Evolutionary conservation across 2,113 vertebrate genomes (phyloP), one percentile per base, ranked within the genome.

Genomic region (Oxygymnocypris stewartii): DNA sequence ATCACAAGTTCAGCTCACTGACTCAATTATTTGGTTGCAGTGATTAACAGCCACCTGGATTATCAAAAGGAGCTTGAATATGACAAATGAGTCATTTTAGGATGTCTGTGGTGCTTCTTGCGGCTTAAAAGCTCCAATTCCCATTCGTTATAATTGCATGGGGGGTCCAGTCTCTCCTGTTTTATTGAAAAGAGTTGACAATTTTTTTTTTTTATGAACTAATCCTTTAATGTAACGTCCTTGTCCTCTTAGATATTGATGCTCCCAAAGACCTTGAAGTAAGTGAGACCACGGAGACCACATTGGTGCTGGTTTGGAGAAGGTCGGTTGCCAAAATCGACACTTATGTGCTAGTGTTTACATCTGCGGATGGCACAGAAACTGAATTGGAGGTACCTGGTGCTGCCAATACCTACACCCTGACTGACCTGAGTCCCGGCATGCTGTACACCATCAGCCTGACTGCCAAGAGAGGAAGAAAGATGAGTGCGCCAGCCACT

Each of bases 301-400:
- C 95, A 0, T 65, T 99, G 78, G 87, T 93, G 40, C 90, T 99
- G 47, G 91, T 90, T 85, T 99, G 98, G 98, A 96, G 90, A 61
- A 93, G 92, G 3, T 97, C 98, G 0, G 57, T 94, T 87, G 96
- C 98, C 88, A 98, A 97, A 87, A 94, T 98, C 42, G 97, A 99
- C 86, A 93, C 88, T 40, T 99, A 98, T 87, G 94, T 93, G 44
- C 95, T 99, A 11, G 91, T 88, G 20, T 95, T 95, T 1, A 20
- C 92, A 1, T 87, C 91, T 0, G 90, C 95, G 0, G 91, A 94
- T 0, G 97, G 97, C 8, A 93, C 84, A 85, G 94, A 77, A 10
- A 85, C 75, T 0, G 97, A 98, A 88, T 76, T 94, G 2, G 93
- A 95, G 49, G 89, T 99, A 16, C 95, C 94, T 0, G 94, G 92